Conservation (phyloP, 1,140 invertebrate species). For the Idris sp. region DNA sequence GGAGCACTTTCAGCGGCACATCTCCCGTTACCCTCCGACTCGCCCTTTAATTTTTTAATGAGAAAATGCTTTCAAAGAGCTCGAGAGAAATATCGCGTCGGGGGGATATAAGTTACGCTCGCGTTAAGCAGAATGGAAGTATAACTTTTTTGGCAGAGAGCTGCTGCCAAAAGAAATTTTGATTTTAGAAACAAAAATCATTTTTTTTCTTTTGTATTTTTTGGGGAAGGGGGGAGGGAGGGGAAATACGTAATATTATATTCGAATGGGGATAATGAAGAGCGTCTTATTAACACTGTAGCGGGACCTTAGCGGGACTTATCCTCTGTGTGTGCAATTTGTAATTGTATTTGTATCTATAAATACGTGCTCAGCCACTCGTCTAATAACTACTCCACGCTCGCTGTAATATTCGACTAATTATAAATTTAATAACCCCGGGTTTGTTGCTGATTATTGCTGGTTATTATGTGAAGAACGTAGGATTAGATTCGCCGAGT, state of each 20-base stretch:
- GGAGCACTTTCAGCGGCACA: conserved; percentile 75
- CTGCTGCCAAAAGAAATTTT: background rate
- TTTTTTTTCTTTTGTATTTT: no score
- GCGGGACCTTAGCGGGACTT: conserved; percentile 11
- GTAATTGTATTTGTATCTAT: conserved; percentile 56
- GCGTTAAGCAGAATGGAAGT: conserved; percentile 71
- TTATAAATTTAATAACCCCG: conserved; percentile 62
- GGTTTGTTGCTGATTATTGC: conserved; percentile 56
- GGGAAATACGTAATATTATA: no score
- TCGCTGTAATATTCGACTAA: conserved; percentile 53
- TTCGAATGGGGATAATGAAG: no score
- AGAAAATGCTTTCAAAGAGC: conserved; percentile 80
- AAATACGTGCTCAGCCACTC: conserved; percentile 30
- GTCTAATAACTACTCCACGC: conserved; percentile 33
- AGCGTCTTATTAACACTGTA: conserved; percentile 50
- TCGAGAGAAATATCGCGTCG: conserved; percentile 75
- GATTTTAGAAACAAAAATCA: background rate
- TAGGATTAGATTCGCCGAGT: conserved; percentile 20
- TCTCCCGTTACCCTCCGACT: conserved; percentile 51
- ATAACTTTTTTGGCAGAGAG: no score
- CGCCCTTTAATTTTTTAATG: conserved; percentile 79
- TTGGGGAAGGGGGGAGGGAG: no score
- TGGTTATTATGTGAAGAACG: conserved; percentile 25
- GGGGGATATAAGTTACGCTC: conserved; percentile 76
- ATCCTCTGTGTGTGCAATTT: conserved; percentile 21